Evolutionary conservation across 2,113 vertebrate genomes (phyloP).

Genomic region (Mobula birostris): DNA sequence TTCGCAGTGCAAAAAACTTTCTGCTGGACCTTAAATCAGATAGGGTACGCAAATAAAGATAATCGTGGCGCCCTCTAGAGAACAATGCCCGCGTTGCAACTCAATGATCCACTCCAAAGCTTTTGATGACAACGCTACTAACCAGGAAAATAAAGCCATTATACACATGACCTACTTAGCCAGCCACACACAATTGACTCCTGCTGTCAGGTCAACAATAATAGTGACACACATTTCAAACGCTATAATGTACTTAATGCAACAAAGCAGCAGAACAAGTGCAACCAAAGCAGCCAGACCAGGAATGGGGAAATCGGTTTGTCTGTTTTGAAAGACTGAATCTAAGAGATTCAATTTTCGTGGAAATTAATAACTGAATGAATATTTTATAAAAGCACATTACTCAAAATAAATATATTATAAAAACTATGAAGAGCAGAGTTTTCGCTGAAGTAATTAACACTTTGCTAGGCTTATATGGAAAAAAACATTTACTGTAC

Average conservation of each 20-base stretch:
- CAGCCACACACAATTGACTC: slow-evolving; percentile 8
- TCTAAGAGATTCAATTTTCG: neutral
- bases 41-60: neutral
- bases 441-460: neutral
- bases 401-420: neutral
- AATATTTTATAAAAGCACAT: neutral
- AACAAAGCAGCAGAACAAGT: neutral
- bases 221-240: slow-evolving; percentile 10
- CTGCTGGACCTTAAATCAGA: neutral
- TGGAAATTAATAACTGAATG: neutral
- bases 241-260: neutral
- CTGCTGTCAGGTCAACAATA: slow-evolving; percentile 19
- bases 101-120: neutral
- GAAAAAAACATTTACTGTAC: neutral
- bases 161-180: slow-evolving; percentile 17
- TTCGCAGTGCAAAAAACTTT: neutral
- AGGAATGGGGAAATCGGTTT: neutral
- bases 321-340: neutral
- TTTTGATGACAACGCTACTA: neutral
- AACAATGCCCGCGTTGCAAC: neutral
- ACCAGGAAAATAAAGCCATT: slow-evolving; percentile 12
- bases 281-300: neutral
- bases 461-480: neutral
- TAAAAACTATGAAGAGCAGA: neutral
- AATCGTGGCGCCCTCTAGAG: neutral